Evolutionary conservation across 2,888 invertebrate genomes (phyloP), one percentile per base, ranked within the genome.

Genomic region (Tethea ocularis): DNA sequence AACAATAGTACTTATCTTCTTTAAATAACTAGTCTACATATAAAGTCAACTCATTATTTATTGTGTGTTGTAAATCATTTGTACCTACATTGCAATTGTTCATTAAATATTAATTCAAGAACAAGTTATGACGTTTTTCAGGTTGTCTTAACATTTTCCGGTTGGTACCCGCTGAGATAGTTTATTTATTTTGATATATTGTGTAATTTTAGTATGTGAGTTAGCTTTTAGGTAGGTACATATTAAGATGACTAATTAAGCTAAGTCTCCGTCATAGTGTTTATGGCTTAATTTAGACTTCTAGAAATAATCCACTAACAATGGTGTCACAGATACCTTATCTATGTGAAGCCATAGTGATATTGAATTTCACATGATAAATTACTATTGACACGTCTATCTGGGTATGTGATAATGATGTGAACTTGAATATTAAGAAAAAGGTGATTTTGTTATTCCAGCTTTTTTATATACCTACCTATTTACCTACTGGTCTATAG

Each of bases 391-490:
- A 41, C 56, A 60, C 36, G 46, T 15, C 24, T 17, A 22, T 53
- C 22, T 70, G 72, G 29, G 29, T 7, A 29, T 10, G 2, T n/a
- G 0, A 1, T 76, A 73, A 62, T 66, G 67, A 67, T 68, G 58
- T 77, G 77, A 79, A 77, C 76, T 75, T 77, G 74, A 73, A 74
- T 69, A 55, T 57, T 13, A 17, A 59, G 61, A 64, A 67, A 60
- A 63, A 33, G 1, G 33, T 54, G 54, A 52, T 66, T 62, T 60
- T 24, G 41, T 56, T 56, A 41, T 60, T 57, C 57, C 17, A 7
- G 10, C 10, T 29, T 29, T 24, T 24, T 24, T 24, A 24, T 24
- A n/a, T n/a, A n/a, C n/a, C n/a, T n/a, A n/a, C n/a, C 24, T 24
- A 24, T 6, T 24, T 24, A 24, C 24, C n/a, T n/a, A n/a, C n/a